Conservation (phyloP, 2,113 vertebrate species). For the Chaenocephalus aceratus region DNA sequence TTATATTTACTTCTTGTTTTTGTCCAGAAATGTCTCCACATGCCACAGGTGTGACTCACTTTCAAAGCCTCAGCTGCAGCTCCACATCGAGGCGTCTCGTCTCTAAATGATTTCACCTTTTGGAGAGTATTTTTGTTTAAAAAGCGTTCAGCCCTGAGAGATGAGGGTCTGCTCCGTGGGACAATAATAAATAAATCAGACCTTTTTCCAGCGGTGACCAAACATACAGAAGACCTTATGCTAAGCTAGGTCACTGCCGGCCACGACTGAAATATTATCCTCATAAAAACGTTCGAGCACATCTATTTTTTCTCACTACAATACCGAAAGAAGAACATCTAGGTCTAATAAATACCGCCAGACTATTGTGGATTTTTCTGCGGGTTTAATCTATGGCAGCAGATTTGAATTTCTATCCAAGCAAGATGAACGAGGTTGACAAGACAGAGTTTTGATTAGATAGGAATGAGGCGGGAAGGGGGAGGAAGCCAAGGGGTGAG, state of each 20-base stretch:
- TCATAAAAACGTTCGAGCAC: conserved; percentile 46
- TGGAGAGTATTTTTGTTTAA: conserved; percentile 30
- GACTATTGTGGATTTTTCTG: conserved; percentile 35
- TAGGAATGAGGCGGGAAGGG: conserved; percentile 17
- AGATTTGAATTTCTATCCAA: conserved; percentile 40
- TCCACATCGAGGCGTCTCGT: conserved; percentile 16
- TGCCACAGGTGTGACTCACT: conserved; percentile 11
- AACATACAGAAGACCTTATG: conserved; percentile 42
- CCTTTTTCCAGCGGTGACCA: conserved; percentile 34
- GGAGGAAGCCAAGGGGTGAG: not conserved
- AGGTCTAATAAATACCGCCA: conserved; percentile 51
- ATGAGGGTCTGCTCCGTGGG: conserved; percentile 21
- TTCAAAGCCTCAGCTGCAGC: conserved; percentile 3
- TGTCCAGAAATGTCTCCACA: conserved; percentile 1
- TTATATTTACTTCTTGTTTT: conserved; percentile 10
- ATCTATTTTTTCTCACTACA: conserved; percentile 51
- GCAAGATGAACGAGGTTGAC: conserved; percentile 22
- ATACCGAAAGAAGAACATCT: conserved; percentile 46
- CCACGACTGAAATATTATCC: conserved; percentile 48
- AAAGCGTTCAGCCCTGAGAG: conserved; percentile 46
- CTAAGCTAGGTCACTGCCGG: conserved; percentile 52
- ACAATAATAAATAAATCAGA: conserved; percentile 48
- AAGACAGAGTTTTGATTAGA: conserved; percentile 47
- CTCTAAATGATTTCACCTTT: conserved; percentile 40
- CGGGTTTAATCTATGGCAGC: conserved; percentile 33